Base-by-base conservation (phyloP, 2,113 vertebrate genomes). In the Lathamus discolor region DNA sequence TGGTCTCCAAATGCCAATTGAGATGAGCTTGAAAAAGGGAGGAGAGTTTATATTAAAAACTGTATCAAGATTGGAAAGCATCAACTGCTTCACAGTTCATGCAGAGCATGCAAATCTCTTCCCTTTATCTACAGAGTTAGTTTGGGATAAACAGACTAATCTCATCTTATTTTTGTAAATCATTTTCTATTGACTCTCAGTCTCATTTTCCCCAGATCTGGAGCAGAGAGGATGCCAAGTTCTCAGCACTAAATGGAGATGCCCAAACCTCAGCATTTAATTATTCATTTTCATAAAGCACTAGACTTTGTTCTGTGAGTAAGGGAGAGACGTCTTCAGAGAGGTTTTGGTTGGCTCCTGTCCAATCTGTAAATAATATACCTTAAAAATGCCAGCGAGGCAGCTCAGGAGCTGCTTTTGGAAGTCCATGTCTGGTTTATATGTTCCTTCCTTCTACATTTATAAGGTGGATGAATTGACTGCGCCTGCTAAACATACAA, bases 201-300 rank as follows among this genome's bases (percentile, higher is more conserved):
- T 80, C 64, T 80, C 68, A 5, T 94, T 90, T 91, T 89, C 51
- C 49, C 61, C 55, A 77, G 46, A 74, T 77, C 46, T 74, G 88
- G 77, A 55, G 41, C 88, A 64, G 67, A 9, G 59, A 11, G 13
- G 68, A 54, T 68, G 64, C 79, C 94, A 86, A 88, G 79, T 86
- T 93, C 87, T 78, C 83, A 72, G 88, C 61, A 80, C 51, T 69
- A 92, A 87, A 57, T 23, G 41, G 80, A 93, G 94, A 80, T 70
- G 72, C 51, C 88, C 87, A 95, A 78, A 90, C 73, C 88, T 94
- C 92, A 81, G 85, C 59, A 86, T 76, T 93, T 80, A 91, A 83
- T 92, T 92, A 76, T 59, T 94, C 43, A 77, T 96, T 83, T 93
- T 93, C 80, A 59, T 37, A 81, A 80, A 92, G 70, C 62, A 49